Evolutionary conservation across 2,797 vertebrate species (phyloP), one percentile per base, ranked within the genome.

Genomic region (Phrynocephalus vlangalii): DNA sequence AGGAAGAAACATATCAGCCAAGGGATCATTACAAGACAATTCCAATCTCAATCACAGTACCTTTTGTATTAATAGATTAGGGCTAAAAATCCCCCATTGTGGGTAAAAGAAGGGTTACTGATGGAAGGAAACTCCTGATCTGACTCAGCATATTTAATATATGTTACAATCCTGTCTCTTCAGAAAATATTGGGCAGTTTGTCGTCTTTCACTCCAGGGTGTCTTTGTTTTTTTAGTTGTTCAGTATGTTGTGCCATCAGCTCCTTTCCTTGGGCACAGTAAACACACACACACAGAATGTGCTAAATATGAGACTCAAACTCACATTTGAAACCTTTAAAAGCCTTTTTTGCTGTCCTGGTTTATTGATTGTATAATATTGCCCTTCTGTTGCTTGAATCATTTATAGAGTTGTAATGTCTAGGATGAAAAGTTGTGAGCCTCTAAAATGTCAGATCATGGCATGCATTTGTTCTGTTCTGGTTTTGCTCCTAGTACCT

Each of bases 401-500:
- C 60, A 85, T 81, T 89, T 90, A 82, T 68, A 91, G 79, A 73
- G 6, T 20, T 24, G 44, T 78, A 48, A 15, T 33, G 5, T 77
- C n/a, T 33, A 78, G 66, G 30, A 7, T 7, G 50, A 77, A 90
- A 84, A 91, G 56, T 60, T 5, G 63, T n/a, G 68, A 82, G 50
- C 48, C 60, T 0, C 1, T 0, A 71, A n/a, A 81, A 38, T 71
- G 92, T 83, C 86, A 77, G 83, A 89, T 83, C 83, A 77, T 79
- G 80, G 82, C 78, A 84, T n/a, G 82, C 78, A 85, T 30, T 90
- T 88, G 81, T 77, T 33, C 87, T 94, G 86, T 83, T 76, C 33
- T 48, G 91, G 90, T 85, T 76, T 76, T 48, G 90, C 89, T 85
- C 85, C 90, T 44, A 86, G 83, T 90, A 28, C 90, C 79, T 90